Evolutionary conservation across 2,888 invertebrate genomes (phyloP).

Genomic region (Cryptosula pallasiana): DNA sequence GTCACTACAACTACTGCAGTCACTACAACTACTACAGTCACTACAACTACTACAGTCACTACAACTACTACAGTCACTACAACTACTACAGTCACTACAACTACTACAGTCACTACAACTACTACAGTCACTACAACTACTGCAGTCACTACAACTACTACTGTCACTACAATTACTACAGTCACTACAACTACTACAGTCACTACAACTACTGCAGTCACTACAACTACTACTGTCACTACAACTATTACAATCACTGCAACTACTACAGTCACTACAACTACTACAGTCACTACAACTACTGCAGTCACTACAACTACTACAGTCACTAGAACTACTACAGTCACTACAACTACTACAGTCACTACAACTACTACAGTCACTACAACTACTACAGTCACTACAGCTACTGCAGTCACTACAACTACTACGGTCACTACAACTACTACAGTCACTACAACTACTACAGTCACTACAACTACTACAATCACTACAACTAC

Average conservation of each 20-base stretch:
- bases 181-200: not conserved
- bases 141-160: not conserved
- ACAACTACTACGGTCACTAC: not conserved
- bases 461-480: not conserved
- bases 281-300: too few species aligned
- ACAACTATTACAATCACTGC: not conserved
- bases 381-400: not conserved
- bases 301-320: not conserved
- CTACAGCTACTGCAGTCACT: not conserved
- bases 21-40: not conserved
- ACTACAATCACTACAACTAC: not conserved
- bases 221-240: not conserved
- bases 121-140: not conserved
- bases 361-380: not conserved
- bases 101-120: not conserved
- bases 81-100: not conserved
- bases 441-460: not conserved
- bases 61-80: not conserved
- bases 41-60: not conserved
- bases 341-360: not conserved
- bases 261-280: not conserved
- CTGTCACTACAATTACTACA: not conserved
- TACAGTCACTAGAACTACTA: not conserved
- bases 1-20: too few species aligned
- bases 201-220: not conserved